Conservation (phyloP, 2,888 invertebrate species). For the Yponomeuta evonymella region DNA sequence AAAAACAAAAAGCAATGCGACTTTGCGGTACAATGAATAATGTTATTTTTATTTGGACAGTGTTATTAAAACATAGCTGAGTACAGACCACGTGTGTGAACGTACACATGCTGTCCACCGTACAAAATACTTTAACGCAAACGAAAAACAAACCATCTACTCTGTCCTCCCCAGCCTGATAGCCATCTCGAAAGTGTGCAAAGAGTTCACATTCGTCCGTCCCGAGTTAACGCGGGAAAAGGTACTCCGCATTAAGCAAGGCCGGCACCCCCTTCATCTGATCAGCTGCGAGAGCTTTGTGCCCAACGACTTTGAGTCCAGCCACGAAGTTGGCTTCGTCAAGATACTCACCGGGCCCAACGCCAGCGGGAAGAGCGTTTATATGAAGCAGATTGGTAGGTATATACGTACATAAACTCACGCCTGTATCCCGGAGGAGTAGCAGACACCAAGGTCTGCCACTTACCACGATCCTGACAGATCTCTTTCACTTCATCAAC, state of each 20-base stretch:
- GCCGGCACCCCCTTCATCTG: slow-evolving; percentile 87
- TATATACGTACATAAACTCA: background rate
- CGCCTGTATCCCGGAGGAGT: too few relatives aligned
- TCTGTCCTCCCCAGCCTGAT: slow-evolving; percentile 72
- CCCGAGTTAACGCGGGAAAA: slow-evolving; percentile 77
- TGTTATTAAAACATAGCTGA: too few relatives aligned
- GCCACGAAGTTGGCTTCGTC: slow-evolving; percentile 72
- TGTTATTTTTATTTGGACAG: too few relatives aligned
- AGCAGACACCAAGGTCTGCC: too few relatives aligned
- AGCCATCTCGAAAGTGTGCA: slow-evolving; percentile 79
- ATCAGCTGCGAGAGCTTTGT: slow-evolving; percentile 80
- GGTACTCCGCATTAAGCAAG: slow-evolving; percentile 77
- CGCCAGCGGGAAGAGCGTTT: slow-evolving; percentile 94
- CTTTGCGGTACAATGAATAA: too few relatives aligned
- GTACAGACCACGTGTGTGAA: too few relatives aligned
- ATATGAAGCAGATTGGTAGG: slow-evolving; percentile 85
- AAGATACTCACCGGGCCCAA: slow-evolving; percentile 93
- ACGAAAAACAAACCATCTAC: too few relatives aligned
- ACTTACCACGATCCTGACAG: too few relatives aligned
- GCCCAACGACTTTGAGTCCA: slow-evolving; percentile 82
- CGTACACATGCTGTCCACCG: too few relatives aligned
- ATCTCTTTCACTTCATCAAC: too few relatives aligned
- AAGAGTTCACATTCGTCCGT: slow-evolving; percentile 79
- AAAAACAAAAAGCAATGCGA: too few relatives aligned
- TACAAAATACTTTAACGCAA: too few relatives aligned